Evolutionary conservation across 2,797 vertebrate genomes (phyloP).

Genomic region (Antennarius maculatus): DNA sequence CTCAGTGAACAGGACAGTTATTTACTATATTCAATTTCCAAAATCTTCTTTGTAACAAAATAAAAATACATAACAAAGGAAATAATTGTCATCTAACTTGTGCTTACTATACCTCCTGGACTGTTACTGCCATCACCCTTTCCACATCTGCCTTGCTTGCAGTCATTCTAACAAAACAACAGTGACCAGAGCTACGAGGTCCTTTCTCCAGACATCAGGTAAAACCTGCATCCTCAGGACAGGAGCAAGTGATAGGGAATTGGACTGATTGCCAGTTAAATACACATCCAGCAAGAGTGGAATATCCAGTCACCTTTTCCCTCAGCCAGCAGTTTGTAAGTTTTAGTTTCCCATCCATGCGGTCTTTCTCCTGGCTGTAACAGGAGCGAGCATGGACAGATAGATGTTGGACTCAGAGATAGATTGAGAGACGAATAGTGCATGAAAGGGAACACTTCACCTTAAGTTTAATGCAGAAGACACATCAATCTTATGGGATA

Average conservation of each 20-base stretch:
- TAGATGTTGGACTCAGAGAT: conserved; percentile 22
- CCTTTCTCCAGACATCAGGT: conserved; percentile 43
- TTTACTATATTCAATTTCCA: neutral
- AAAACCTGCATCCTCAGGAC: conserved; percentile 34
- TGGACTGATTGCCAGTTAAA: conserved; percentile 78
- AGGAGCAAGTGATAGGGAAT: conserved; percentile 69
- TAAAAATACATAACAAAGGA: neutral
- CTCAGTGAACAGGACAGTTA: neutral
- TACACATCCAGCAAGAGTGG: conserved; percentile 77
- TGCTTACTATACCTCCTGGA: conserved; percentile 21
- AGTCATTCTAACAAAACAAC: conserved; percentile 46
- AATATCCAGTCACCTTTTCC: conserved; percentile 73
- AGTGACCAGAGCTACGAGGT: conserved; percentile 30
- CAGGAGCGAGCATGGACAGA: conserved; percentile 70
- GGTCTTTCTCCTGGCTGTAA: conserved; percentile 78
- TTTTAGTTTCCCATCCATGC: conserved; percentile 61
- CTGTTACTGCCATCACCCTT: conserved; percentile 38
- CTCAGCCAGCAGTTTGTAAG: conserved; percentile 38
- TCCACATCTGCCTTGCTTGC: conserved; percentile 28
- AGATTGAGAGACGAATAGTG: conserved; percentile 49
- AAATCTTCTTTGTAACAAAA: neutral
- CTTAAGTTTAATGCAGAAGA: conserved; percentile 14
- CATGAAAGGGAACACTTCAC: conserved; percentile 26
- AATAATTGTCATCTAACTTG: neutral
- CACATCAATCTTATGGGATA: conserved; percentile 41